These are phyloP conservation scores for Nomada ferruginata DNA, from an alignment of 2,888 invertebrate species.

Conservation along the genomic window DNA sequence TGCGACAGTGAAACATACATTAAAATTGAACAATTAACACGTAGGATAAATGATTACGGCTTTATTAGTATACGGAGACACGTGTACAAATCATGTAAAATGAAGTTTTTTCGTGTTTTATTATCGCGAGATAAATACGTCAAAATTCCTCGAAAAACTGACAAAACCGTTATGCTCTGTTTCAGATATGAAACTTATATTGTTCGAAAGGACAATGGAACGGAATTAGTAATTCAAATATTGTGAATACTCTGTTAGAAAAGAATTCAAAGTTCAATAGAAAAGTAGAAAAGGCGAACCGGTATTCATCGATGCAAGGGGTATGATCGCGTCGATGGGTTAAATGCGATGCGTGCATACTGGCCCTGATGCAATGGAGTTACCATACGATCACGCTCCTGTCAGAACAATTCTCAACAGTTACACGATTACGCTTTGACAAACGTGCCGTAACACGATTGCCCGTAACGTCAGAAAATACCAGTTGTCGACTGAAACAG, in stretches of 20 bases:
- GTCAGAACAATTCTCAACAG: constrained; percentile 45
- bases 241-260: neutral
- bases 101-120: neutral
- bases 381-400: constrained; percentile 37
- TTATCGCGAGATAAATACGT: neutral
- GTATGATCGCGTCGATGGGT: constrained; percentile 30
- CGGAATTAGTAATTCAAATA: neutral
- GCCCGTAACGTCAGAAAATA: constrained; percentile 49
- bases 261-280: neutral
- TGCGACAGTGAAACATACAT: constrained; percentile 43
- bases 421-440: constrained; percentile 37
- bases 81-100: neutral
- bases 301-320: constrained; percentile 17
- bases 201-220: neutral
- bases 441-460: constrained; percentile 28
- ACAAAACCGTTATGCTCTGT: neutral
- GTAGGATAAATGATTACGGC: constrained; percentile 4
- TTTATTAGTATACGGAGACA: neutral
- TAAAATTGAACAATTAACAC: constrained; percentile 19
- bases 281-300: constrained; percentile 6
- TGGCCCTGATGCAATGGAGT: constrained; percentile 34
- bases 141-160: neutral
- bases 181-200: neutral
- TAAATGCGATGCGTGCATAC: neutral
- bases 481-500: constrained; percentile 62